phyloP scores from a whole-genome alignment of 1,140 invertebrate species.

The Lasioglossum albipes region DNA sequence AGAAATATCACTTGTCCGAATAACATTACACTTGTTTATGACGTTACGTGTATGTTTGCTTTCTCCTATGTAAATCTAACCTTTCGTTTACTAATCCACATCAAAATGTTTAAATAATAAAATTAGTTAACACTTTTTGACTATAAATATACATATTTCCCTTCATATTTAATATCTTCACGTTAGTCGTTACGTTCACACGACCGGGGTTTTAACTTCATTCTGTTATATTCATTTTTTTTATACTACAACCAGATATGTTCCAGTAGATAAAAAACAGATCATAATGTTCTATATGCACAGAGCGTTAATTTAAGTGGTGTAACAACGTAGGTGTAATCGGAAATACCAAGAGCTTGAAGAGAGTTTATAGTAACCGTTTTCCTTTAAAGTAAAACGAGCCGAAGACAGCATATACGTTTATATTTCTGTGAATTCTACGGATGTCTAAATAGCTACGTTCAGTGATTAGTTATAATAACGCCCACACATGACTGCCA shows the following conservation, averaged over 20 bases:
- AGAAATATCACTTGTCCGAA: background rate
- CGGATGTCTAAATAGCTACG: slow-evolving; percentile 36
- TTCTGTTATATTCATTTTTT: background rate
- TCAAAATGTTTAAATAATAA: background rate
- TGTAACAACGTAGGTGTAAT: slow-evolving; percentile 12
- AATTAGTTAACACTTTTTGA: background rate
- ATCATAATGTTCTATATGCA: background rate
- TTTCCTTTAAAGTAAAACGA: slow-evolving; percentile 35
- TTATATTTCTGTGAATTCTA: slow-evolving; percentile 43
- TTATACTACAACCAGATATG: slow-evolving; percentile 4
- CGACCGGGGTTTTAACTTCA: slow-evolving; percentile 1
- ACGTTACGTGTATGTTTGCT: background rate
- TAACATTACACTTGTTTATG: background rate
- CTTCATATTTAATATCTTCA: background rate
- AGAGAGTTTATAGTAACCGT: slow-evolving; percentile 9
- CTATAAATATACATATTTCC: background rate
- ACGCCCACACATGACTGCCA: background rate
- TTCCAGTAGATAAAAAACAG: background rate
- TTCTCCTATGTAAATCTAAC: slow-evolving; percentile 8
- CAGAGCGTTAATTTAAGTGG: background rate
- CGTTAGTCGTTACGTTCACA: background rate
- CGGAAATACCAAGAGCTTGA: slow-evolving; percentile 1
- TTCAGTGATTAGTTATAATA: slow-evolving; percentile 23
- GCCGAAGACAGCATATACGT: slow-evolving; percentile 1
- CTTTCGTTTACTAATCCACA: slow-evolving; percentile 20